Evolutionary conservation across 2,888 invertebrate species (phyloP).

Genomic region (Hydropsyche betteni): DNA sequence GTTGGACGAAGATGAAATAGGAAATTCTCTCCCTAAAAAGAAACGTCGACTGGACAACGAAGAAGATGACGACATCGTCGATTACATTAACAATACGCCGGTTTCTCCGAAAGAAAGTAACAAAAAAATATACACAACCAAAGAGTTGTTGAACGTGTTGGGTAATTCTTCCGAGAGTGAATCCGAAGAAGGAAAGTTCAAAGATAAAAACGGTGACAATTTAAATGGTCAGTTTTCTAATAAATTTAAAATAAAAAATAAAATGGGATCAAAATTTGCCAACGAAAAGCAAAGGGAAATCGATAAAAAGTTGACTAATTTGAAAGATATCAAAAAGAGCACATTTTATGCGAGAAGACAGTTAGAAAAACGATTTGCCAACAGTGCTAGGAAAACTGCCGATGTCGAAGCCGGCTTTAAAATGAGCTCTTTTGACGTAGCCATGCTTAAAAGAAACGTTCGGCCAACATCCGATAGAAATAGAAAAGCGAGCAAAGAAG

Average conservation of each 20-base stretch:
- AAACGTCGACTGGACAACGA: conserved; percentile 8
- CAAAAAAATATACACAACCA: conserved; percentile 45
- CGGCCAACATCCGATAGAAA: conserved; percentile 21
- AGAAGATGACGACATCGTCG: not conserved
- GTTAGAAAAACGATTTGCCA: conserved; percentile 1
- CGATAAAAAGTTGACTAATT: not conserved
- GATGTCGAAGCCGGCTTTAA: not conserved
- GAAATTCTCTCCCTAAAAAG: not conserved
- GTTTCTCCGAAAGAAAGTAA: conserved; percentile 4
- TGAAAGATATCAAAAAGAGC: conserved; percentile 8
- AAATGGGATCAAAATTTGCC: conserved; percentile 7
- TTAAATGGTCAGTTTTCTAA: not conserved
- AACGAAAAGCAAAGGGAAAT: not conserved
- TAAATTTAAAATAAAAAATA: conserved; percentile 4
- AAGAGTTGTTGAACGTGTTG: conserved; percentile 46
- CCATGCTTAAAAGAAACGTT: conserved; percentile 35
- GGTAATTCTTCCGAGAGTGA: conserved; percentile 39
- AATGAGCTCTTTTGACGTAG: conserved; percentile 34
- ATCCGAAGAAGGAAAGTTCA: not conserved
- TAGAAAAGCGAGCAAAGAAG: not conserved
- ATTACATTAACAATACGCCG: not conserved
- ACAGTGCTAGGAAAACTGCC: not conserved
- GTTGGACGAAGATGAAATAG: conserved; percentile 45
- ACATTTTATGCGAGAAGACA: conserved; percentile 21
- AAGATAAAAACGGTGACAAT: not conserved